phyloP scores from a whole-genome alignment of 2,888 invertebrate genomes.

The Drosophila pseudotalamancana region DNA sequence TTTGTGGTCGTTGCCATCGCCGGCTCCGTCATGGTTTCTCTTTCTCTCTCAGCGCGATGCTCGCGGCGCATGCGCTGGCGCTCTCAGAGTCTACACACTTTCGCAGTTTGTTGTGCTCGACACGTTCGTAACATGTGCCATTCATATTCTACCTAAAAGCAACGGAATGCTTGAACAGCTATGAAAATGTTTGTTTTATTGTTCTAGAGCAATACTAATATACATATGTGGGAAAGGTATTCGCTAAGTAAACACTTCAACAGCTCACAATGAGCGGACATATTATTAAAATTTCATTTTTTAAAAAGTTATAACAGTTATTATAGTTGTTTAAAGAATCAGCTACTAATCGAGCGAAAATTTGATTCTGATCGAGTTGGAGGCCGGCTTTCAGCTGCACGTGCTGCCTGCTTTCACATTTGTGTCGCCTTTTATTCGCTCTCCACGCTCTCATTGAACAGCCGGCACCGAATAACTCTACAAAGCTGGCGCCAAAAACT shows the following conservation, averaged over 20 bases:
- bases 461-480: constrained; percentile 63
- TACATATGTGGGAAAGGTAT: too few species aligned
- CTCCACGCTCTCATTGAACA: constrained; percentile 13
- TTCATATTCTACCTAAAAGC: background rate
- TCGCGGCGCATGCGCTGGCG: constrained; percentile 53
- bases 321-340: too few species aligned
- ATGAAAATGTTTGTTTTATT: too few species aligned
- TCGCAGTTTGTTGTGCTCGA: constrained; percentile 67
- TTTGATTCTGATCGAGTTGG: background rate
- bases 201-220: too few species aligned
- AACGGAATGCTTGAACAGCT: background rate
- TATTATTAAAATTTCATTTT: too few species aligned
- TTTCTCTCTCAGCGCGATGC: constrained; percentile 15
- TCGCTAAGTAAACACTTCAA: too few species aligned
- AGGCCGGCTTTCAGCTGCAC: constrained; percentile 40
- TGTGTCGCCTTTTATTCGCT: constrained; percentile 2
- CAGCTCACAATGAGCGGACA: too few species aligned
- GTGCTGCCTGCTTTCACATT: constrained; percentile 19
- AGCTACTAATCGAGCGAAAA: too few species aligned
- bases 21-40: constrained; percentile 25
- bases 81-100: constrained; percentile 66
- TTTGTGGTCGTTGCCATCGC: constrained; percentile 58
- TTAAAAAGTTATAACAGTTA: too few species aligned
- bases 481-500: constrained; percentile 70
- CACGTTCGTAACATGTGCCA: constrained; percentile 65